Evolutionary conservation across 2,797 vertebrate species (phyloP), one percentile per base, ranked within the genome.

Genomic region (Florisuga fusca): DNA sequence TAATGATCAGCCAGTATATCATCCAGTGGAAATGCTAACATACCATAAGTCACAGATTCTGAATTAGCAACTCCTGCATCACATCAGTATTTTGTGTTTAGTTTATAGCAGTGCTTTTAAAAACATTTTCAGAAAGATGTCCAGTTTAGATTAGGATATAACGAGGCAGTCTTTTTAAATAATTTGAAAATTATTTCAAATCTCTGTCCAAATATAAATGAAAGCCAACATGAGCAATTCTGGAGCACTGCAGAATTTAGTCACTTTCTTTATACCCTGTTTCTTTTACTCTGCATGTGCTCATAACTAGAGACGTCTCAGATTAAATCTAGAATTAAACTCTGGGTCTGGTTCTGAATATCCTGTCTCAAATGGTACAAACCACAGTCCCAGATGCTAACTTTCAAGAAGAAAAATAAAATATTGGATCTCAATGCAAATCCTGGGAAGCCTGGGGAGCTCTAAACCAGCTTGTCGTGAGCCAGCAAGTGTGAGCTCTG

Each of bases 1-100:
- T 62, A 87, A 66, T 80, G 58, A 75, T 74, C 23, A 74, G 31
- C 68, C 79, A 68, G 20, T 93, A 93, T 89, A 90, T 95, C 84
- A 93, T 72, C 50, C 54, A 78, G 58, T 75, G 72, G 57, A 64
- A 89, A 83, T 15, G 34, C 26, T 68, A 71, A 71, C 83, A 58
- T 16, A 43, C 43, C 36, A 54, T 8, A 45, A 90, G 6, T 27
- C 54, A 41, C 26, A 29, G 64, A 83, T 43, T 87, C 45, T 45
- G 50, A 89, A 71, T 54, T 63, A 92, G 72, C 46, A 83, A 89
- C 38, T 83, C 26, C 81, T 67, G 41, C 46, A n/a, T 57, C 80
- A 50, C 53, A 53, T 34, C 89, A 71, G 46, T 41, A 33, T 80
- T 79, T 92, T 58, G 34, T 58, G 25, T 69, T 71, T 62, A 41